Conservation (phyloP, 2,113 vertebrate genomes). For the Leucopternis melanops region DNA sequence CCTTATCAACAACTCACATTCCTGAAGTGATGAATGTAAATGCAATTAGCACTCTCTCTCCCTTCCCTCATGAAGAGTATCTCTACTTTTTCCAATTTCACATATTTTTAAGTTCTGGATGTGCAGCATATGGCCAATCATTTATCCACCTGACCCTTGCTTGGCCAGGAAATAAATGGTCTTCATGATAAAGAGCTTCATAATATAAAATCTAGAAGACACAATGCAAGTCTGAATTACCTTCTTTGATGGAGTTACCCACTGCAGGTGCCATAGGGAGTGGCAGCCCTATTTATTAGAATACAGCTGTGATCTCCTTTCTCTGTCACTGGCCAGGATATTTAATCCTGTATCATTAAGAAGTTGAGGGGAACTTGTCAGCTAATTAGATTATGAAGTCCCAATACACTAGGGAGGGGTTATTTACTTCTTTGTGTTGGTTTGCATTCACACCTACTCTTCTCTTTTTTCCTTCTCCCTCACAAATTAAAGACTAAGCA, state of each 20-base stretch:
- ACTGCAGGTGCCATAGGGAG: neutral
- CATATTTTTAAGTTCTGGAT: neutral
- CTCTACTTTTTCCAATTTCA: neutral
- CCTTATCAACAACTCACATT: neutral
- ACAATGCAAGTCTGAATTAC: neutral
- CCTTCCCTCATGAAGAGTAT: neutral
- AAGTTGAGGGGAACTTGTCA: neutral
- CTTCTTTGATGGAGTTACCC: neutral
- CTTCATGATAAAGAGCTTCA: neutral
- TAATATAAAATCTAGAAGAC: neutral
- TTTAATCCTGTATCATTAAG: neutral
- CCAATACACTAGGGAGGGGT: neutral
- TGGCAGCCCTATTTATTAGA: neutral
- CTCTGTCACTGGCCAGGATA: neutral
- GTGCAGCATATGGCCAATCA: neutral
- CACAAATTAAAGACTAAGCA: neutral
- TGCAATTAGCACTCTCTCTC: neutral
- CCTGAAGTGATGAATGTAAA: neutral
- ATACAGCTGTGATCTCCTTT: neutral
- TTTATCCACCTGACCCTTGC: neutral
- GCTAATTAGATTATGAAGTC: neutral
- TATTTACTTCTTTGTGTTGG: neutral
- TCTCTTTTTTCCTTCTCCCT: neutral
- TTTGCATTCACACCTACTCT: neutral
- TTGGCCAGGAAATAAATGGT: neutral